Evolutionary conservation across 2,113 vertebrate species (phyloP).

Genomic region (Apus apus): DNA sequence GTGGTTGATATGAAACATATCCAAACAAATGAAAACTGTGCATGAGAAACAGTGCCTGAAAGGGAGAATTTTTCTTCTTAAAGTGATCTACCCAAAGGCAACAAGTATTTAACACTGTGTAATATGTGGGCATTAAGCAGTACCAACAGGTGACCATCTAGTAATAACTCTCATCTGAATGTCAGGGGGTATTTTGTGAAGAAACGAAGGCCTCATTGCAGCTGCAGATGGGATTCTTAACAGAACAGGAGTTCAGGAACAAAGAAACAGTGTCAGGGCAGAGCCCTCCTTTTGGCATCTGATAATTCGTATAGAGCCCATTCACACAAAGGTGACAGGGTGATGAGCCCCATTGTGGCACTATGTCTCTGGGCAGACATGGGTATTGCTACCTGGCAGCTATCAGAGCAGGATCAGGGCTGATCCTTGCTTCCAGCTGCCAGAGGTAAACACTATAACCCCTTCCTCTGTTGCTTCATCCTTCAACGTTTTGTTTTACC

Average conservation of each 20-base stretch:
- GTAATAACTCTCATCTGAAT: neutral
- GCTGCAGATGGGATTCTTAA: constrained; percentile 8
- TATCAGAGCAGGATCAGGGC: fast-evolving
- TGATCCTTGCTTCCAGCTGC: neutral
- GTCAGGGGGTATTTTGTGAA: neutral
- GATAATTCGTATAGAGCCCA: neutral
- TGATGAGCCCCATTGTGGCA: neutral
- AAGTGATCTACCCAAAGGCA: neutral
- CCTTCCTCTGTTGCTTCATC: neutral
- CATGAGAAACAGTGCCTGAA: neutral
- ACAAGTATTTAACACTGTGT: neutral
- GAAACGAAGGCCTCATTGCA: neutral
- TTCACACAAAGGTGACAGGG: neutral
- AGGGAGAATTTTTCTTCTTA: neutral
- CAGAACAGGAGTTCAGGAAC: neutral
- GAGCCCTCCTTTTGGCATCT: neutral
- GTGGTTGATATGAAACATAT: neutral
- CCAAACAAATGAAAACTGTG: neutral
- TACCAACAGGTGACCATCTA: neutral
- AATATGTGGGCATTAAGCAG: neutral
- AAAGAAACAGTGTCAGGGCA: neutral
- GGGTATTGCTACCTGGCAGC: neutral
- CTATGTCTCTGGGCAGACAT: neutral
- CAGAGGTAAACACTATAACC: neutral
- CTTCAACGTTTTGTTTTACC: constrained; percentile 17